phyloP scores from a whole-genome alignment of 2,888 invertebrate species.

The Malthinus seriepunctatus region DNA sequence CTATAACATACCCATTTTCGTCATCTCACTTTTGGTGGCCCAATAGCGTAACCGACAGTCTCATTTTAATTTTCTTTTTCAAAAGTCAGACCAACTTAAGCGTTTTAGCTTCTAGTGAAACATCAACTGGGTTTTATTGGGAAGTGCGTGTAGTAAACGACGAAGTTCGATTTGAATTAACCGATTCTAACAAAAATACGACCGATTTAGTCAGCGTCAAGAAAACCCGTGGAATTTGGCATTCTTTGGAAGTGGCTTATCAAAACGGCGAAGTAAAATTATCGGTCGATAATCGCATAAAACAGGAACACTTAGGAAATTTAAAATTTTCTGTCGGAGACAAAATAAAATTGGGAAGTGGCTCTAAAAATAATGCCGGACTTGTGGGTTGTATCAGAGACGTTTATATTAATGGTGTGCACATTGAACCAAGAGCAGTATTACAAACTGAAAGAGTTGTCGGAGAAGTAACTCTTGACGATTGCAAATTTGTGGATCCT shows the following conservation, averaged over 20 bases:
- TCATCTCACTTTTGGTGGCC: constrained; percentile 92
- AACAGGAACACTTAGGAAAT: constrained; percentile 58
- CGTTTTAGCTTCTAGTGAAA: constrained; percentile 83
- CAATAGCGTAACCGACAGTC: constrained; percentile 70
- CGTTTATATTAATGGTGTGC: constrained; percentile 79
- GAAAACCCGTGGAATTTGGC: constrained; percentile 81
- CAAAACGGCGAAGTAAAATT: constrained; percentile 73
- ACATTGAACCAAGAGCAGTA: constrained; percentile 77
- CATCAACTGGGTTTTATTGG: constrained; percentile 81
- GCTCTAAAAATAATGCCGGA: constrained; percentile 74
- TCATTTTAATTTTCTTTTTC: constrained; percentile 84
- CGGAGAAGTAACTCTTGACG: constrained; percentile 87
- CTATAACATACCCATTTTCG: constrained; percentile 89
- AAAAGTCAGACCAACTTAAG: constrained; percentile 80
- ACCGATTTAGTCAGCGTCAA: constrained; percentile 81
- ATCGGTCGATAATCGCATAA: constrained; percentile 75
- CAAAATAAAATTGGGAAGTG: constrained; percentile 71
- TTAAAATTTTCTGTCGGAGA: constrained; percentile 53
- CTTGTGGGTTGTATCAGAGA: constrained; percentile 92
- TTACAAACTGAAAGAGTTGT: constrained; percentile 82
- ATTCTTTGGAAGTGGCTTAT: constrained; percentile 79
- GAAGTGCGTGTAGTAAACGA: constrained; percentile 85
- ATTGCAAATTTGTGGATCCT: constrained; percentile 87
- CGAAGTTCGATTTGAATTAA: constrained; percentile 82
- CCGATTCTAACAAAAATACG: constrained; percentile 74